Evolutionary conservation across 1,140 invertebrate genomes (phyloP).

Genomic region (Neodiprion lecontei): DNA sequence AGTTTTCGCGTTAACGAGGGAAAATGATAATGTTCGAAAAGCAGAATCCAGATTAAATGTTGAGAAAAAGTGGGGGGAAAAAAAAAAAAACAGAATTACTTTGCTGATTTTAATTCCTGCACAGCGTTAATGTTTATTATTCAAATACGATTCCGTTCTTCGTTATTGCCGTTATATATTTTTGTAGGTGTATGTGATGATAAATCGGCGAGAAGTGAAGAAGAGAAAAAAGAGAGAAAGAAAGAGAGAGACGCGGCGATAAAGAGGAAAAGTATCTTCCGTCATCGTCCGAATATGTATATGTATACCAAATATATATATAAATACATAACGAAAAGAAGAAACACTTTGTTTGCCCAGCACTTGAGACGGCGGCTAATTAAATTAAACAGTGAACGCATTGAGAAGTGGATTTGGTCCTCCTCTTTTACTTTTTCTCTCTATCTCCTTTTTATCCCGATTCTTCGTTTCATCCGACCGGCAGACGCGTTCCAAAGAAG

Average conservation of each 20-base stretch:
- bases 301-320: neutral
- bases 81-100: neutral
- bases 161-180: neutral
- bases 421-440: neutral
- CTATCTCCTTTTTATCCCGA: neutral
- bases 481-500: neutral
- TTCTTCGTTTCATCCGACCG: neutral
- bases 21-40: too few species aligned
- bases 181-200: neutral
- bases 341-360: constrained; percentile 37
- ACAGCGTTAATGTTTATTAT: neutral
- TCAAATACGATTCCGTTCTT: too few species aligned
- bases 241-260: neutral
- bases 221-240: neutral
- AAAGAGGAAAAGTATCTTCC: neutral
- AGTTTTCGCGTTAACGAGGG: too few species aligned
- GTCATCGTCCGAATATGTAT: neutral
- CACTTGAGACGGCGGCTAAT: constrained; percentile 50
- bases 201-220: neutral
- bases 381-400: constrained; percentile 38
- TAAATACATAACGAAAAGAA: neutral
- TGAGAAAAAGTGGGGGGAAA: too few species aligned
- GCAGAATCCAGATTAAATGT: too few species aligned
- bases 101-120: neutral
- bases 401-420: constrained; percentile 13